Conservation (phyloP, 2,888 invertebrate species). For the Nebria salina region DNA sequence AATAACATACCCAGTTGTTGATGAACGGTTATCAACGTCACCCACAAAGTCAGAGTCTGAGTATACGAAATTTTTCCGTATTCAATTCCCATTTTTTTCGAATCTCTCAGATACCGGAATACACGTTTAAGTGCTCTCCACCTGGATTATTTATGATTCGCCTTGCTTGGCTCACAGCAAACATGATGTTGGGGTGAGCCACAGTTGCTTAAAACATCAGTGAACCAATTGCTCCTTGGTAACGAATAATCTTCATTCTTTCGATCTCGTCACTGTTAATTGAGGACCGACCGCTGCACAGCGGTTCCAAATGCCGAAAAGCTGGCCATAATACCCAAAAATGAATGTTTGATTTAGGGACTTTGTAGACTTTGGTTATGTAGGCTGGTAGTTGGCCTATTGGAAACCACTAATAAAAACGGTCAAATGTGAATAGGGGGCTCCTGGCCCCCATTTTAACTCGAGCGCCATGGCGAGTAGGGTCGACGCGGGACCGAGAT, state of each 20-base stretch:
- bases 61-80: conserved; percentile 42
- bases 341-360: too few species aligned
- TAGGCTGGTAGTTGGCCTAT: too few species aligned
- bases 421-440: too few species aligned
- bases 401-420: too few species aligned
- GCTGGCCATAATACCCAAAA: too few species aligned
- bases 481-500: too few species aligned
- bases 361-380: too few species aligned
- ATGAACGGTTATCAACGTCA: conserved; percentile 46
- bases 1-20: conserved; percentile 47
- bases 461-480: too few species aligned
- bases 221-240: conserved; percentile 36
- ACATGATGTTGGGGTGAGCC: conserved; percentile 48
- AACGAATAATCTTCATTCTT: neutral
- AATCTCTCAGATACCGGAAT: conserved; percentile 47
- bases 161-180: conserved; percentile 45
- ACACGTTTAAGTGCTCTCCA: conserved; percentile 48
- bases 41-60: conserved; percentile 48
- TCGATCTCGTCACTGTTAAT: conserved; percentile 2
- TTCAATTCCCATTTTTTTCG: conserved; percentile 42
- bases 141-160: conserved; percentile 40
- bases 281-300: too few species aligned
- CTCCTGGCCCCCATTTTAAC: too few species aligned
- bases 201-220: conserved; percentile 47
- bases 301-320: too few species aligned